Conservation (phyloP, 1,140 invertebrate genomes). For the Capitella teleta region DNA sequence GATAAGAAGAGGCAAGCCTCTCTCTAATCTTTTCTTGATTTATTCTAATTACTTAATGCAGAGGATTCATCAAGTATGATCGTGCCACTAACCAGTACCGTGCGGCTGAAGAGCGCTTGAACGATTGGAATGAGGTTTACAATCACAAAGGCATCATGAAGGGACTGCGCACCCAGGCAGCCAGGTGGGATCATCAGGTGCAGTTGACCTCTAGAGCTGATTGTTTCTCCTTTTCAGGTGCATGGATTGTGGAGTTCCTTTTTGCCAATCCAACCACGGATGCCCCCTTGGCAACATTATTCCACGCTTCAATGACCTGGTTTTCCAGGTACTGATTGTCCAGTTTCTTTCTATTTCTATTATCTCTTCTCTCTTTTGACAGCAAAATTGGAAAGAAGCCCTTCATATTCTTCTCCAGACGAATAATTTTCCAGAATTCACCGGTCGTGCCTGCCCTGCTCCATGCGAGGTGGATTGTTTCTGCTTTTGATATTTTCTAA, state of each 20-base stretch:
- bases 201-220: neutral
- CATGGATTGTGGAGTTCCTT: slow-evolving; percentile 99
- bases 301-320: slow-evolving; percentile 96
- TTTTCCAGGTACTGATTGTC: slow-evolving; percentile 56
- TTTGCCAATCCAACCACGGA: slow-evolving; percentile 93
- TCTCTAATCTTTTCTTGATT: slow-evolving; percentile 15
- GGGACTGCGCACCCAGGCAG: slow-evolving; percentile 79
- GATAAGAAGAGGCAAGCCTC: slow-evolving; percentile 69
- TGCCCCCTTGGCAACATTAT: slow-evolving; percentile 98
- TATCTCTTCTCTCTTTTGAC: slow-evolving; percentile 1
- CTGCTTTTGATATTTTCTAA: neutral
- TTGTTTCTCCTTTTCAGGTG: slow-evolving; percentile 47
- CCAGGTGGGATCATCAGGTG: slow-evolving; percentile 45
- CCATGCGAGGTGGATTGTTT: slow-evolving; percentile 66
- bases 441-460: slow-evolving; percentile 93
- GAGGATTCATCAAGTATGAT: slow-evolving; percentile 92
- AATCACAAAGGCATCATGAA: slow-evolving; percentile 74
- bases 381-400: slow-evolving; percentile 92
- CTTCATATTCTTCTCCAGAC: slow-evolving; percentile 89
- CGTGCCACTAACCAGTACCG: slow-evolving; percentile 77
- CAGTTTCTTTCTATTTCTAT: neutral
- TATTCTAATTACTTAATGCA: slow-evolving; percentile 29
- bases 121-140: slow-evolving; percentile 97
- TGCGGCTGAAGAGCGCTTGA: slow-evolving; percentile 63
- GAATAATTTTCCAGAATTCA: slow-evolving; percentile 99